A percentile compares a stretch with the other conserved stretches of the same genome.
phyloP scores from a whole-genome alignment of 2,113 vertebrate genomes.

The Oncorhynchus masou region DNA sequence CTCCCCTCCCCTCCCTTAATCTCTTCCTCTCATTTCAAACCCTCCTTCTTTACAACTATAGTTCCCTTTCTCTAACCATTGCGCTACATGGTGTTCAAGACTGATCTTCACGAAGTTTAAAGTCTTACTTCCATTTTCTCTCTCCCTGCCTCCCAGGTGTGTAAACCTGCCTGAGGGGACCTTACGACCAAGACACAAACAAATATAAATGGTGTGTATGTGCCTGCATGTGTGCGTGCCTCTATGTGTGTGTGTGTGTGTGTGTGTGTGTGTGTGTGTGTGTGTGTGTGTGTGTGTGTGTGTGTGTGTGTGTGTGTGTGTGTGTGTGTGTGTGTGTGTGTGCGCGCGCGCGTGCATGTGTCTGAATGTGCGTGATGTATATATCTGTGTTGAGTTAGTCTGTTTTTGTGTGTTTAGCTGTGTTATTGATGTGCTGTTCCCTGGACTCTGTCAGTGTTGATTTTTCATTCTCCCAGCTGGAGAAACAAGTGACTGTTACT shows the following conservation, averaged over 20 bases:
- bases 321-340: fast-evolving
- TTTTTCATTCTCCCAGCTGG: conserved; percentile 66
- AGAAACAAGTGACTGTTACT: conserved; percentile 58
- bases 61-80: too few relatives aligned
- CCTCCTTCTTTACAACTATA: too few relatives aligned
- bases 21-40: too few relatives aligned
- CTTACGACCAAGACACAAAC: neutral
- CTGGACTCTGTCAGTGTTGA: conserved; percentile 42
- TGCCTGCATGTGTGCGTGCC: conserved; percentile 24
- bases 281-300: conserved; percentile 4
- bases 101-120: too few relatives aligned
- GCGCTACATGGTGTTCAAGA: too few relatives aligned
- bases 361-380: neutral
- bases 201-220: neutral
- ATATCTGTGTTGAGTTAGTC: conserved; percentile 14
- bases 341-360: too few relatives aligned
- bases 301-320: too few relatives aligned
- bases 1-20: too few relatives aligned
- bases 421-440: conserved; percentile 51
- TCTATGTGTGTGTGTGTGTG: neutral
- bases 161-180: neutral
- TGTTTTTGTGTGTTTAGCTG: conserved; percentile 60
- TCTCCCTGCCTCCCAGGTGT: conserved; percentile 5
- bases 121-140: neutral
- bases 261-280: neutral